A percentile compares a stretch with the other conserved stretches of the same genome.
These are phyloP conservation scores for Drosophila watanabei DNA, from an alignment of 1,140 invertebrate genomes.

Conservation along the genomic window DNA sequence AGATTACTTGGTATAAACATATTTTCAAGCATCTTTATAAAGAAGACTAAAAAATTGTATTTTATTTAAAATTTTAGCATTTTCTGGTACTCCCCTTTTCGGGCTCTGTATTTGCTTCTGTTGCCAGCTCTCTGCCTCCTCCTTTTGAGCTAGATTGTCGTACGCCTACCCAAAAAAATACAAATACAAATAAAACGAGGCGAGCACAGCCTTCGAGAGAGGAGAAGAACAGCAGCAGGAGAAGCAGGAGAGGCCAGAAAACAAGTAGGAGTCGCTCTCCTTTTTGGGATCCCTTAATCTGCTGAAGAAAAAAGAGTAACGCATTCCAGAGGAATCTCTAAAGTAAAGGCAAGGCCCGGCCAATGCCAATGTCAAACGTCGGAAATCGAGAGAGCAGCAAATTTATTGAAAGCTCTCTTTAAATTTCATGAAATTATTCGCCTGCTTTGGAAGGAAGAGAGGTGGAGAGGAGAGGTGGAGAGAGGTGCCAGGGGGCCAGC, in stretches of 20 bases:
- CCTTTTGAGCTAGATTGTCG: slow-evolving; percentile 33
- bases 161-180: slow-evolving; percentile 46
- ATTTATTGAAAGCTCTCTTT: slow-evolving; percentile 34
- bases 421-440: slow-evolving; percentile 1
- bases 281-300: slow-evolving; percentile 57
- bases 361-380: slow-evolving; percentile 10
- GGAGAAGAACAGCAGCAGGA: slow-evolving; percentile 7
- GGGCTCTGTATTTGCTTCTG: not conserved
- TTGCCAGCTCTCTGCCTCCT: not conserved
- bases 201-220: slow-evolving; percentile 2
- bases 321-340: not conserved
- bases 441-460: not conserved
- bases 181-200: slow-evolving; percentile 6
- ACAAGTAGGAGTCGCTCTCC: slow-evolving; percentile 51
- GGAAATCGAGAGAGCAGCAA: slow-evolving; percentile 14
- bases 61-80: too few relatives aligned
- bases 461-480: too few relatives aligned
- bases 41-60: not conserved
- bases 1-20: not conserved
- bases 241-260: not conserved
- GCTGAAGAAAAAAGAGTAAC: not conserved
- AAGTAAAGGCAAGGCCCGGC: not conserved
- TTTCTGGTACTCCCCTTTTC: not conserved
- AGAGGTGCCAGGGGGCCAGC: slow-evolving; percentile 1
- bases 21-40: not conserved